These are phyloP conservation scores for Lycia hirtaria DNA, from an alignment of 2,888 invertebrate genomes.

Conservation along the genomic window DNA sequence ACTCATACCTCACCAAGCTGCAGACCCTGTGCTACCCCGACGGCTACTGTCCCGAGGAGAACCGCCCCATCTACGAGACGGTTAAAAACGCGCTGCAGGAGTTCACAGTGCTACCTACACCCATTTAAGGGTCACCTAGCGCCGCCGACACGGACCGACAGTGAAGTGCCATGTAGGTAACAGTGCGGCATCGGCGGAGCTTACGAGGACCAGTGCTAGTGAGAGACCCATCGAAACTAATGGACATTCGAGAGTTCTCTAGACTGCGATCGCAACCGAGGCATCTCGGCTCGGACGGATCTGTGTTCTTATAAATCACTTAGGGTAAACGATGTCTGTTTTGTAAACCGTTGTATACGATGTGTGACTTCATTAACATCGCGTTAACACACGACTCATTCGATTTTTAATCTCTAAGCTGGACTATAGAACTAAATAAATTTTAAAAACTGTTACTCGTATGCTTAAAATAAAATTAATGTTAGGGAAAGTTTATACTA, in stretches of 20 bases:
- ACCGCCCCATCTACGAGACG: slow-evolving; percentile 94
- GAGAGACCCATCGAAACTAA: neutral
- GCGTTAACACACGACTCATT: slow-evolving; percentile 68
- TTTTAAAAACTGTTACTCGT: slow-evolving; percentile 84
- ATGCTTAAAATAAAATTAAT: slow-evolving; percentile 80
- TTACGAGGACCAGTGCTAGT: slow-evolving; percentile 47
- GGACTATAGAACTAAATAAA: slow-evolving; percentile 78
- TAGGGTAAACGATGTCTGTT: slow-evolving; percentile 74
- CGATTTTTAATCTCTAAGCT: slow-evolving; percentile 72
- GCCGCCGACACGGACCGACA: slow-evolving; percentile 80
- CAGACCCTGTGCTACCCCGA: slow-evolving; percentile 95
- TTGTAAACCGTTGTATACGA: slow-evolving; percentile 84
- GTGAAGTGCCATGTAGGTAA: slow-evolving; percentile 50
- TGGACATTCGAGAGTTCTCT: neutral
- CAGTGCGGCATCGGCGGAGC: slow-evolving; percentile 68
- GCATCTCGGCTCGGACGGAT: slow-evolving; percentile 43
- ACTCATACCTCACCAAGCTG: slow-evolving; percentile 95
- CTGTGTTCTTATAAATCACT: slow-evolving; percentile 64
- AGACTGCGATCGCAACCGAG: slow-evolving; percentile 38
- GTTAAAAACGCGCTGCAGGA: slow-evolving; percentile 97
- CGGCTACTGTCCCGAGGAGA: slow-evolving; percentile 92
- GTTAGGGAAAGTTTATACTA: slow-evolving; percentile 82
- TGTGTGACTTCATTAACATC: slow-evolving; percentile 79
- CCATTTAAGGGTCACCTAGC: slow-evolving; percentile 89
- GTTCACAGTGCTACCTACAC: slow-evolving; percentile 95